Percentiles rank a stretch among this genome's conserved stretches.
phyloP scores from a whole-genome alignment of 2,113 vertebrate species.

The Clarias macrocephalus region DNA sequence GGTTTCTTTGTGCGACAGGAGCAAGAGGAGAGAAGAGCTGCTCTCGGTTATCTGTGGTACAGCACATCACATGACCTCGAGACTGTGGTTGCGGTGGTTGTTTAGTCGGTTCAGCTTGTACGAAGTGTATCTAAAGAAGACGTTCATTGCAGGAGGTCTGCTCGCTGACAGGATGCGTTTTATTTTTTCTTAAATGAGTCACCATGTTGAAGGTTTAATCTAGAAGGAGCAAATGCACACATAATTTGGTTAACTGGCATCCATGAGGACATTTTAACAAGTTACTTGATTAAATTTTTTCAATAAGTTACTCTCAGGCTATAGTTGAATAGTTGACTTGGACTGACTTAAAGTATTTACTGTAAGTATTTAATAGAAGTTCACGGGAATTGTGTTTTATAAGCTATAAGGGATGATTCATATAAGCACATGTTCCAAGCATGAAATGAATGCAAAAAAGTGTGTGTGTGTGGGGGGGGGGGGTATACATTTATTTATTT shows the following conservation, averaged over 20 bases:
- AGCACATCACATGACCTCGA: not conserved
- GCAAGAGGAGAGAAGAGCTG: not conserved
- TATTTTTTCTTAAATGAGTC: not conserved
- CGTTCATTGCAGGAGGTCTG: not conserved
- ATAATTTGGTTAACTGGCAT: not conserved
- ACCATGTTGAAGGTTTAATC: not conserved
- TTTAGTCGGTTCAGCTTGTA: not conserved
- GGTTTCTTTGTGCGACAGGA: not conserved
- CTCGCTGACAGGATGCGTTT: not conserved
- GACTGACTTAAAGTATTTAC: too few relatives aligned
- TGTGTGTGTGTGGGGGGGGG: too few relatives aligned
- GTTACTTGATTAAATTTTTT: not conserved
- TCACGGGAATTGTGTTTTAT: not conserved
- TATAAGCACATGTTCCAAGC: not conserved
- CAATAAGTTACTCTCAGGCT: not conserved
- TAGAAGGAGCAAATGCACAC: not conserved
- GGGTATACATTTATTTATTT: too few relatives aligned
- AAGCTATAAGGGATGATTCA: not conserved
- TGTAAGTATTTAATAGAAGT: not conserved
- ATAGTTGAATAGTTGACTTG: not conserved
- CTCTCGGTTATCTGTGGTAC: not conserved
- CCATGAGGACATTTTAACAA: not conserved
- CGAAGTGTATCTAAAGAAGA: too few relatives aligned
- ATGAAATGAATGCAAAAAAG: not conserved
- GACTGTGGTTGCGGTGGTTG: not conserved